Evolutionary conservation across 2,888 invertebrate genomes (phyloP).

Genomic region (Petrolisthes cinctipes): DNA sequence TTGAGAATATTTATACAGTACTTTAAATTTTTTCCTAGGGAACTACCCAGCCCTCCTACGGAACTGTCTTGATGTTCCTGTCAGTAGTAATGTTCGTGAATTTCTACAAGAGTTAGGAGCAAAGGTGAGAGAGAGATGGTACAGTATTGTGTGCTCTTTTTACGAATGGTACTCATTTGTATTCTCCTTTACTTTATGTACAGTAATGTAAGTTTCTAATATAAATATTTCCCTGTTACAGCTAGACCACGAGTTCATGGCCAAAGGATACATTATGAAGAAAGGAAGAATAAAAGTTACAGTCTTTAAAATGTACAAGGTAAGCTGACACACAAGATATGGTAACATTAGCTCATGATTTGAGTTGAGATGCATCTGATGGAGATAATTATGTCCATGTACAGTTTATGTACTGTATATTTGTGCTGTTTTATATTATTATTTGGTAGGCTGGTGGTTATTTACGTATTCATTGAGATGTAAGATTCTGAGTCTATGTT

Average conservation of each 20-base stretch:
- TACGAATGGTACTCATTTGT: neutral
- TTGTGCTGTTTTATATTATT: too few species aligned
- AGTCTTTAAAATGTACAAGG: conserved; percentile 91
- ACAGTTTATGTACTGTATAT: too few species aligned
- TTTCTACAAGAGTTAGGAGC: conserved; percentile 90
- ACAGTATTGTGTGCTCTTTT: neutral
- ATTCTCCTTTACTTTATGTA: neutral
- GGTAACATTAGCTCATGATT: too few species aligned
- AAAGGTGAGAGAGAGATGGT: conserved; percentile 70
- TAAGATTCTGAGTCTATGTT: too few species aligned
- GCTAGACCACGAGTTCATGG: conserved; percentile 93
- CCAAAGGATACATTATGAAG: conserved; percentile 93
- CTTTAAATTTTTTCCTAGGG: conserved; percentile 61
- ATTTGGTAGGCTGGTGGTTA: too few species aligned
- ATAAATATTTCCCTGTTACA: conserved; percentile 37
- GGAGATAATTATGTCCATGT: too few species aligned
- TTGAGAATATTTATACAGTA: neutral
- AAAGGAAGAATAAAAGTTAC: conserved; percentile 98
- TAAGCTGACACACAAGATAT: conserved; percentile 66
- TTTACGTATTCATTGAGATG: too few species aligned
- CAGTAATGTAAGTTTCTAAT: neutral
- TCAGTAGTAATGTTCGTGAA: conserved; percentile 88
- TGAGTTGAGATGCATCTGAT: too few species aligned
- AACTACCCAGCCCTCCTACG: conserved; percentile 89
- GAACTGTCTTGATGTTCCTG: conserved; percentile 92